Evolutionary conservation across 2,888 invertebrate genomes (phyloP), one percentile per base, ranked within the genome.

Genomic region (Sphaerophoria rueppellii): DNA sequence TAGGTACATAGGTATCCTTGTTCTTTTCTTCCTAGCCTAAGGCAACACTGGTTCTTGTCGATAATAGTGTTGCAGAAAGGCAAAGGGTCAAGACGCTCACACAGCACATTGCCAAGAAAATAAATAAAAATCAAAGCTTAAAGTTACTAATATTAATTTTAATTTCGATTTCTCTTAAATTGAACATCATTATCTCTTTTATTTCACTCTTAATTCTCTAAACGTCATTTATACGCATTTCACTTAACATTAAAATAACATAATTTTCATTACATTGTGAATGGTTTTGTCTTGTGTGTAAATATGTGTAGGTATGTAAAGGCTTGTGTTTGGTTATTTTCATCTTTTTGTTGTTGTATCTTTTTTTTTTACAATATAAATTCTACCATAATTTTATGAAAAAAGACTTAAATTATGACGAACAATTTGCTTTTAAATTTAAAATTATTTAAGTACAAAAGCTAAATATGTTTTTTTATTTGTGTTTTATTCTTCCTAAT

Each of bases 121-220:
- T 24, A 2, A 24, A 24, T 24, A 24, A 1, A 24, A 24, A 24
- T 24, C 2, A 24, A 24, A 24, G 24, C 2, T 24, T 71, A 12
- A 43, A 50, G 43, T 1, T 61, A 48, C 70, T 71, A 69, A 73
- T 73, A 70, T 78, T 69, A 52, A 24, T 63, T 46, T 43, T 69
- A 72, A 71, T 24, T 24, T 24, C 24, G 24, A 24, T 24, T 24
- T 80, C 40, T 80, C 71, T 67, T 63, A 57, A 46, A 80, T 75
- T 74, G 74, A 82, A 78, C 82, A 78, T 76, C 71, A 67, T 67
- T 24, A 24, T 24, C 24, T 24, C 24, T 24, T 72, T 67, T 75
- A n/a, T 80, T 71, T 80, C 83, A 83, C 83, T 83, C 80, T 83
- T 83, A 80, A 83, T 79, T 80, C 80, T 80, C 83, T 83, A 82